These are phyloP conservation scores for Colossoma macropomum DNA, from an alignment of 2,113 vertebrate genomes.

Conservation along the genomic window DNA sequence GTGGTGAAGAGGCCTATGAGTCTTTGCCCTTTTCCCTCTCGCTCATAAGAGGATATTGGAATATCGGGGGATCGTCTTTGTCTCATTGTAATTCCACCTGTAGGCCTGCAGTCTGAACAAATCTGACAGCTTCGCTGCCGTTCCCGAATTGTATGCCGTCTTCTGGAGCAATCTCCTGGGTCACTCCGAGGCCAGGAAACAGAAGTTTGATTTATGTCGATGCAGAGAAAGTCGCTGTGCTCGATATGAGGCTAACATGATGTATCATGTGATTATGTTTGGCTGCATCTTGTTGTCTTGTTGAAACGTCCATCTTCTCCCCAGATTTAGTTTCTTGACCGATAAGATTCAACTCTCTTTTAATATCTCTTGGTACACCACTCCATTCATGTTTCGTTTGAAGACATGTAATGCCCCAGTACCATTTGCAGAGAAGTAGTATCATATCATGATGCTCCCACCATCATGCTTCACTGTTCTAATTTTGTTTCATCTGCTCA, in stretches of 20 bases:
- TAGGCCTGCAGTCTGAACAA: background rate
- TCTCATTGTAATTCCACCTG: constrained; percentile 9
- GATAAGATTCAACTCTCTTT: too few relatives aligned
- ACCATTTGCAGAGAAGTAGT: too few relatives aligned
- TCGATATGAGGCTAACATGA: background rate
- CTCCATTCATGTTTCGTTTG: too few relatives aligned
- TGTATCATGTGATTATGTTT: too few relatives aligned
- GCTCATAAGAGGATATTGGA: background rate
- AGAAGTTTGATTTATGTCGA: background rate
- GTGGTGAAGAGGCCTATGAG: background rate
- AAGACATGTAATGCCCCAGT: too few relatives aligned
- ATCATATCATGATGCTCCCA: too few relatives aligned
- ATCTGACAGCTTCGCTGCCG: background rate
- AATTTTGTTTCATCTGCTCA: too few relatives aligned
- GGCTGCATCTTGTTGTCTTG: too few relatives aligned
- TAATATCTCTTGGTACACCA: too few relatives aligned
- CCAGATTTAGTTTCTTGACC: too few relatives aligned
- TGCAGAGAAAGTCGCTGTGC: background rate
- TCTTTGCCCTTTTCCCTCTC: constrained; percentile 19
- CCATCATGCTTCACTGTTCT: too few relatives aligned
- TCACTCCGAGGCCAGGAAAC: background rate
- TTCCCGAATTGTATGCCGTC: background rate
- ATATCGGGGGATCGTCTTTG: background rate
- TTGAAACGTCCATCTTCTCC: too few relatives aligned
- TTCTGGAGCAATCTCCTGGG: background rate